These are phyloP conservation scores for Hydra vulgaris DNA, from an alignment of 30 jellyfish, hydroid and myxozoan species.

Conservation along the genomic window DNA sequence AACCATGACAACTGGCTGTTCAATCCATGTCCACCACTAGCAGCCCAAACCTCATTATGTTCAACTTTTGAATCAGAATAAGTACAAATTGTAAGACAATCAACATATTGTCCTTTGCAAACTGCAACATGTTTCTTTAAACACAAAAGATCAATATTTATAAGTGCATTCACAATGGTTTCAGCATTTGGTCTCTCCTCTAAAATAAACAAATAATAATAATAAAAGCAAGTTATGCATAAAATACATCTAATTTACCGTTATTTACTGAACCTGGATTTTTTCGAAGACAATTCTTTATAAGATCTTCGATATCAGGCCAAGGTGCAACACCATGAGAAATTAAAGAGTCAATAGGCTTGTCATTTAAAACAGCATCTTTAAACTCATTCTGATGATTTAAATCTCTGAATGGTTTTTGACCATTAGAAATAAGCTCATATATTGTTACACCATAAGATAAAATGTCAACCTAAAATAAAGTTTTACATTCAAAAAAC, in stretches of 20 bases:
- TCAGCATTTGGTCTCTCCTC: constrained; percentile 70
- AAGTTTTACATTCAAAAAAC: neutral
- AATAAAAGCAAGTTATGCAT: neutral
- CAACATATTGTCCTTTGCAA: constrained; percentile 65
- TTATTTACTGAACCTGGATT: too few species aligned
- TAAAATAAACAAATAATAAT: constrained; percentile 7
- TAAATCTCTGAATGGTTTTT: constrained; percentile 42
- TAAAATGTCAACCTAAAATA: constrained; percentile 64
- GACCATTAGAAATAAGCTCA: constrained; percentile 69
- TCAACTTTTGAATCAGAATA: constrained; percentile 2
- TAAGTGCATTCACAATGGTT: constrained; percentile 40
- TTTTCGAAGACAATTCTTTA: constrained; percentile 30
- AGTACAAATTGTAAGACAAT: constrained; percentile 46
- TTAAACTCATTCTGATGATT: constrained; percentile 21
- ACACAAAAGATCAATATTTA: constrained; percentile 55
- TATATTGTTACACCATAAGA: constrained; percentile 71
- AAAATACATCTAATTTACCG: too few species aligned
- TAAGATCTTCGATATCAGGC: constrained; percentile 88
- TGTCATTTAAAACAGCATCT: constrained; percentile 15
- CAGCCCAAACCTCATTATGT: constrained; percentile 70
- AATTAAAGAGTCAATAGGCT: constrained; percentile 31
- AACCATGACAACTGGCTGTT: constrained; percentile 83
- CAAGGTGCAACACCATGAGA: constrained; percentile 60
- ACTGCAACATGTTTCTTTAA: constrained; percentile 59
- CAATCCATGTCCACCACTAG: constrained; percentile 58